Conservation (phyloP, 2,797 vertebrate genomes). For the Bovichtus variegatus region DNA sequence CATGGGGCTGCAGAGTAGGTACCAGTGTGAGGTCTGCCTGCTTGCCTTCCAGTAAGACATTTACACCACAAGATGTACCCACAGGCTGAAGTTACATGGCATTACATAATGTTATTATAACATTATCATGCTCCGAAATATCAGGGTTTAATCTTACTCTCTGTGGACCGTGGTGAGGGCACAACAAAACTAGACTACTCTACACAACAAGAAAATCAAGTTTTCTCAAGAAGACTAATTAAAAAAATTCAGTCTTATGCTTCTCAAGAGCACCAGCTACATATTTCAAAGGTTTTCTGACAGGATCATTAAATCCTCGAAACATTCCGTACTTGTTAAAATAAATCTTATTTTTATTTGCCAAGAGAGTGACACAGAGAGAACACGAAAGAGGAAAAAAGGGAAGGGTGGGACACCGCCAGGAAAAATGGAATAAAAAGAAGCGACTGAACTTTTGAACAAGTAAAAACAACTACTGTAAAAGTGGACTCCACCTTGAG, state of each 20-base stretch:
- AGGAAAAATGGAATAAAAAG: constrained; percentile 68
- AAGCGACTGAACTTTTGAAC: constrained; percentile 69
- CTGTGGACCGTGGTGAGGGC: constrained; percentile 10
- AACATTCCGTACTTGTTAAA: constrained; percentile 61
- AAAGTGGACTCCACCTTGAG: constrained; percentile 76
- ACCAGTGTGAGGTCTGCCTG: constrained; percentile 51
- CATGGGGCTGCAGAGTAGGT: constrained; percentile 6
- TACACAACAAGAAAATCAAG: constrained; percentile 5
- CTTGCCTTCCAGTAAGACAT: constrained; percentile 51
- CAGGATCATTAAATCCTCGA: constrained; percentile 55
- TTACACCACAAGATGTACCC: constrained; percentile 67
- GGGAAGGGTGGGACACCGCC: constrained; percentile 32
- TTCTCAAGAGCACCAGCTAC: constrained; percentile 20
- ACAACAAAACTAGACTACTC: not conserved
- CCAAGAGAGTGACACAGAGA: constrained; percentile 57
- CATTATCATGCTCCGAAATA: constrained; percentile 63
- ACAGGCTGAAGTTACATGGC: constrained; percentile 65
- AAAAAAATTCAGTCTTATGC: not conserved
- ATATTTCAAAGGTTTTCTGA: constrained; percentile 48
- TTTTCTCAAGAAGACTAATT: not conserved
- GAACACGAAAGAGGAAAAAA: constrained; percentile 38
- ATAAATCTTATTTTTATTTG: constrained; percentile 45
- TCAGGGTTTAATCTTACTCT: constrained; percentile 46
- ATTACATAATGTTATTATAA: constrained; percentile 70
- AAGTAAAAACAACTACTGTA: constrained; percentile 81